Conservation (phyloP, 2,888 invertebrate species). For the Callyntrura sp. region DNA sequence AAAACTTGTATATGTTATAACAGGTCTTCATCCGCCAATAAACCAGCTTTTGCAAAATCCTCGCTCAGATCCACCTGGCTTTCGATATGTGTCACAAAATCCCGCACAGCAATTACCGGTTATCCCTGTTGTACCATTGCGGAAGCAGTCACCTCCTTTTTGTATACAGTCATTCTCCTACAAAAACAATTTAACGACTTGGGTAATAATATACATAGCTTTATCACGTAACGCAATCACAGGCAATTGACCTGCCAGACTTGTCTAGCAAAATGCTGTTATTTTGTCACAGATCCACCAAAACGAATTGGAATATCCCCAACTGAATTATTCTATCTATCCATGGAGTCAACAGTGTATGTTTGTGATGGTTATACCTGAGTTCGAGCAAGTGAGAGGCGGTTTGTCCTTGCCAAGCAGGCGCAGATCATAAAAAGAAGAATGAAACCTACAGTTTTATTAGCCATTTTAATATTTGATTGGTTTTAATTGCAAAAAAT, state of each 20-base stretch:
- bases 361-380: background rate
- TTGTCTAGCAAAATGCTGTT: background rate
- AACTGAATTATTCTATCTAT: too few relatives aligned
- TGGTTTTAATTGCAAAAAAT: background rate
- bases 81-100: constrained; percentile 73
- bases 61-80: constrained; percentile 68
- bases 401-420: constrained; percentile 32
- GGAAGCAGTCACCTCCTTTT: constrained; percentile 78
- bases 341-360: too few relatives aligned
- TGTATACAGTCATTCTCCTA: constrained; percentile 64
- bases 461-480: background rate
- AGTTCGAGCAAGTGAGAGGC: background rate
- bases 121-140: constrained; percentile 71
- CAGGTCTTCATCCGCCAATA: constrained; percentile 68
- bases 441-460: constrained; percentile 1
- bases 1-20: background rate
- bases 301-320: too few relatives aligned
- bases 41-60: constrained; percentile 79
- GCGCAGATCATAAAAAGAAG: background rate
- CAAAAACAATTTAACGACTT: background rate
- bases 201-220: background rate
- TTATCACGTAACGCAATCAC: background rate
- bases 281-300: too few relatives aligned
- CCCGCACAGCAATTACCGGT: constrained; percentile 67
- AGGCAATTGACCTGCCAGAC: background rate